Evolutionary conservation across 1,140 invertebrate genomes (phyloP), one percentile per base, ranked within the genome.

Genomic region (Hestina assimilis): DNA sequence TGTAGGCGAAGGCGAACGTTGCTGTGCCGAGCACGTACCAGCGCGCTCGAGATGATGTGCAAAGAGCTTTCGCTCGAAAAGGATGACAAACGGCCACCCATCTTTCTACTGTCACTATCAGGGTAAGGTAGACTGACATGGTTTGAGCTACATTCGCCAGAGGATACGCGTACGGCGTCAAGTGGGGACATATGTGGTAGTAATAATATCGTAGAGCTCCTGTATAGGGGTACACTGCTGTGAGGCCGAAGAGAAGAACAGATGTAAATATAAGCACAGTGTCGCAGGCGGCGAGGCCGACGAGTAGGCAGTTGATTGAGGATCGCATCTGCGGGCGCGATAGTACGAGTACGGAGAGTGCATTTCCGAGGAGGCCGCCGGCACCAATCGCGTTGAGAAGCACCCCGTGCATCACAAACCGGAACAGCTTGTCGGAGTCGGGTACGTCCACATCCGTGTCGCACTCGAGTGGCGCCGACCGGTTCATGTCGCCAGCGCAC

Each of bases 71-170:
- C 0, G 97, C 96, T 57, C 92, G 92, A 5, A 99, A 89, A 0
- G 97, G 97, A 85, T 98, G 96, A 77, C 97, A 99, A 0, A 99
- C 98, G 0, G 97, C 98, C 29, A 99, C 95, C 89, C 97, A 99
- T 38, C 98, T 91, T 85, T 99, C 98, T 64, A 98, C 91, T 0
- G 98, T 99, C 28, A 99, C 98, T 1, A 96, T 96, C 38, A 99
- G 92, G 0, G 98, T 99, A 61, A 98, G 91, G 90, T 98, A 99
- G 35, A 98, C 96, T 11, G 96, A 97, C 20, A 96, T 96, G 28
- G 97, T 98, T 81, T 96, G 97, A 9, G 96, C 95, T 4, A 95
- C 95, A 69, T 96, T 92, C 0, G 95, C 96, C 8, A 98, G 81
- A 0, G 97, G 97, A 81, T 96, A 99, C 3, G 96, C 91, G 56